Base-by-base conservation (phyloP, 2,888 invertebrate genomes). In the Drosophila longiperda region DNA sequence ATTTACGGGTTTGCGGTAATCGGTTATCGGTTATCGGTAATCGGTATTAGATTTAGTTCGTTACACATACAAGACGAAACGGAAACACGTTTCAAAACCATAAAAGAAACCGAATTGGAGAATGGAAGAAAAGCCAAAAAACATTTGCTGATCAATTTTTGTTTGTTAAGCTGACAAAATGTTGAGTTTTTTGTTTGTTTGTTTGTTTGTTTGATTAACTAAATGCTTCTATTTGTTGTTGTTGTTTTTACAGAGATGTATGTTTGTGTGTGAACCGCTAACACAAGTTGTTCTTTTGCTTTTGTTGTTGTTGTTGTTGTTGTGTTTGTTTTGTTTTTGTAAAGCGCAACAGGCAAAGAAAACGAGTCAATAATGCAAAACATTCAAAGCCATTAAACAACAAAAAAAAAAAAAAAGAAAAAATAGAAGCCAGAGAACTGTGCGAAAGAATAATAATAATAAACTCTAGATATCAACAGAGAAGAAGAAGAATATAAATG, bases 101-200 rank as follows among this genome's bases (percentile, higher is more conserved):
- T 76, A 69, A 80, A 80, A 66, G 55, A 69, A 88, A 86, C 71
- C 65, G 70, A 81, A 73, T 61, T 77, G 83, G 68, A 86, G 69
- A 81, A 75, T 74, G 80, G 78, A 87, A 78, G 88, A 87, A 65
- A 90, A 83, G 89, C 89, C 80, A 83, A 82, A 88, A 87, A 84
- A 83, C 66, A 79, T 86, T 85, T 89, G 75, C 80, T 75, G 67
- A 88, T 85, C 74, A 89, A 86, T 88, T 80, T 82, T 72, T 70
- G 68, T 64, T 38, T 57, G 50, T 62, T 73, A 69, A 61, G 17
- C 36, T 50, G 49, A 60, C 45, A 68, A 78, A 40, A 55, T 49
- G 12, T 69, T 67, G 36, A 66, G 58, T 71, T 80, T 20, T 23
- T 61, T 60, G 42, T 67, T 52, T 57, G 26, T 59, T n/a, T 64